Evolutionary conservation across 2,113 vertebrate genomes (phyloP).

Genomic region (Antennarius striatus): DNA sequence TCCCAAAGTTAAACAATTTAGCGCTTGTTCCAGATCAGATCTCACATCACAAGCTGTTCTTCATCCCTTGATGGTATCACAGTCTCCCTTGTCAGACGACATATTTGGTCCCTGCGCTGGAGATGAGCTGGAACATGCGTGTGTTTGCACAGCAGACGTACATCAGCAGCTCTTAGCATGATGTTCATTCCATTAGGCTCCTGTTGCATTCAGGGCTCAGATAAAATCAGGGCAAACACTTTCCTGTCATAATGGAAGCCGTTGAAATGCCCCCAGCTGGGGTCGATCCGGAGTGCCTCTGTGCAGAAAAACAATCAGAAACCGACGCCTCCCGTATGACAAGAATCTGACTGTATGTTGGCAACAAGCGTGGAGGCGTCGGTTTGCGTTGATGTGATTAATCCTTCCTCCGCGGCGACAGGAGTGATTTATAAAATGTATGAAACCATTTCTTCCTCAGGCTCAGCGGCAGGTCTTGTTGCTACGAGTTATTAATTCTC

Average conservation of each 20-base stretch:
- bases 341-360: slow-evolving; percentile 3
- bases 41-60: no score
- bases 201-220: slow-evolving; percentile 44
- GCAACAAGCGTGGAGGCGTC: slow-evolving; percentile 12
- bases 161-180: neutral
- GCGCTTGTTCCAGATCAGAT: no score
- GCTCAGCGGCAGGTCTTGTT: neutral
- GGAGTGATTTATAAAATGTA: neutral
- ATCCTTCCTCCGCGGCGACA: neutral
- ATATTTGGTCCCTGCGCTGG: no score
- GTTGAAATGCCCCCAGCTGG: no score
- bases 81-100: no score
- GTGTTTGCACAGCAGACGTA: neutral
- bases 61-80: no score
- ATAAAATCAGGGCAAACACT: slow-evolving; percentile 62
- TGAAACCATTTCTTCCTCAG: slow-evolving; percentile 6
- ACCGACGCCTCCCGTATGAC: neutral
- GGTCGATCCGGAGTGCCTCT: slow-evolving; percentile 7
- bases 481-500: neutral
- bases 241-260: slow-evolving; percentile 35
- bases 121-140: no score
- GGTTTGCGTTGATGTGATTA: slow-evolving; percentile 1
- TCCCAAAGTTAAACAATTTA: no score
- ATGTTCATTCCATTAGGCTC: slow-evolving; percentile 37
- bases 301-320: neutral